Percentiles rank a stretch among this genome's conserved stretches.
Evolutionary conservation across 2,797 vertebrate genomes (phyloP).

Genomic region (Pygocentrus nattereri): DNA sequence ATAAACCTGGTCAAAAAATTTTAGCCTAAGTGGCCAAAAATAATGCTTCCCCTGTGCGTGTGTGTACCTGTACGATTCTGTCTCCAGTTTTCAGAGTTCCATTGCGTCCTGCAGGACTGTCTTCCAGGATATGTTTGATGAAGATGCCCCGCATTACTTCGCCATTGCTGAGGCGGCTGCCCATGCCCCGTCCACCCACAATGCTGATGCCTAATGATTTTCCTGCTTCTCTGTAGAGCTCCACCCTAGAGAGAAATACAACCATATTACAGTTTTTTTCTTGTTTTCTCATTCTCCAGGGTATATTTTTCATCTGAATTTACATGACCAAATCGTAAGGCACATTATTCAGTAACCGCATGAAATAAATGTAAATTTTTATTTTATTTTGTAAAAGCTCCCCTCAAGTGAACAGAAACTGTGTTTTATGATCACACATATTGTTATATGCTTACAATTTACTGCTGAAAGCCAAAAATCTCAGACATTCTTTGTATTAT

Average conservation of each 20-base stretch:
- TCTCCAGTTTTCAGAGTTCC: conserved; percentile 95
- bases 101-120: conserved; percentile 94
- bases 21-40: neutral
- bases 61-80: conserved; percentile 91
- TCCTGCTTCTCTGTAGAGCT: conserved; percentile 91
- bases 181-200: conserved; percentile 97
- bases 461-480: too few species aligned
- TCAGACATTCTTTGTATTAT: too few species aligned
- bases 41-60: conserved; percentile 8
- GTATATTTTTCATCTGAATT: too few species aligned
- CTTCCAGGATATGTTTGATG: conserved; percentile 96
- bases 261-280: neutral
- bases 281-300: too few species aligned
- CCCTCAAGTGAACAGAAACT: too few species aligned
- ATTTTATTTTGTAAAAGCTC: too few species aligned
- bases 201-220: conserved; percentile 98
- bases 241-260: conserved; percentile 80
- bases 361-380: too few species aligned
- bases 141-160: conserved; percentile 99
- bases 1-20: too few species aligned
- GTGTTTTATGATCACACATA: too few species aligned
- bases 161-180: conserved; percentile 93
- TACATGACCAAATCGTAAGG: too few species aligned
- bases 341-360: too few species aligned
- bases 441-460: too few species aligned